Base-by-base conservation (phyloP, 2,797 vertebrate genomes). In the Darevskia mixta region DNA sequence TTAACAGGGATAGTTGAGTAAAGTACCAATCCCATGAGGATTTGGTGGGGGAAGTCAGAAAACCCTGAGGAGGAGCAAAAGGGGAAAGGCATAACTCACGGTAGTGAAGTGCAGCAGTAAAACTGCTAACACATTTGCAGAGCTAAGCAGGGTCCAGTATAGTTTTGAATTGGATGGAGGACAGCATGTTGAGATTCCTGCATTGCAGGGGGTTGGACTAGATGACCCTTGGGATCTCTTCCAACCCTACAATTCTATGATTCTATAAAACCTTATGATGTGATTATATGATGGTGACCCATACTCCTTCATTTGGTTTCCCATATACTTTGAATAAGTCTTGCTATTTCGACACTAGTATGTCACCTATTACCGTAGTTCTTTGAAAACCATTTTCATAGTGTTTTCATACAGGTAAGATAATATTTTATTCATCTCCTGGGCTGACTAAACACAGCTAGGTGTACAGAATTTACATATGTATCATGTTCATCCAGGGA, bases 361-460 rank as follows among this genome's bases (percentile, higher is more conserved):
- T 15, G 3, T 11, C 23, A 27, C 41, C 27, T 64, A 23, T 83
- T 83, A n/a, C n/a, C n/a, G n/a, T n/a, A 49, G 3, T 2, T 38
- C 55, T 41, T 27, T 27, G 38, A 38, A 23, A 81, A 20, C 20
- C 55, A 7, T 7, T 27, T 89, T 86, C 13, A 72, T 41, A 79
- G 35, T 41, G n/a, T 85, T 90, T 87, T 58, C 9, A 0, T 79
- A 85, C 45, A 23, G 38, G 55, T 75, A 88, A 85, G 35, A 23
- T 25, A 17, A 73, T 87, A 45, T 35, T 32, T 58, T 78, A 66
- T 8, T 8, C 32, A 84, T 29, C 88, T 58, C 35, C 1, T 79
- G 25, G 43, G 2, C 17, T 43, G 38, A 75, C 5, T 67, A 61
- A 87, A n/a, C 38, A 32, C 29, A 85, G 35, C 25, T 85, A 78